Evolutionary conservation across 2,888 invertebrate genomes (phyloP).

Genomic region (Dicranocentrus wangi): DNA sequence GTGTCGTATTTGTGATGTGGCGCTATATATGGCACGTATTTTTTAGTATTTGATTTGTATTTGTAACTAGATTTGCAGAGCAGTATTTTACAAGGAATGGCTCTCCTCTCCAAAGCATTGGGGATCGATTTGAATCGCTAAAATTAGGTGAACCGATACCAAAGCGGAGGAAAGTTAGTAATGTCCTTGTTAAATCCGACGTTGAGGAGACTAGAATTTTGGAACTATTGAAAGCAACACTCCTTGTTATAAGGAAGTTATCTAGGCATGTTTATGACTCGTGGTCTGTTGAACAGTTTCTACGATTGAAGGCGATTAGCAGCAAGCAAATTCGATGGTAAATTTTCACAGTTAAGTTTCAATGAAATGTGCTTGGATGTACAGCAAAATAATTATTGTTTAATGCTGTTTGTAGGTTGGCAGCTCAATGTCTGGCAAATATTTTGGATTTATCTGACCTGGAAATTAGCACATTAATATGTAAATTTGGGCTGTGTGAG

Average conservation of each 20-base stretch:
- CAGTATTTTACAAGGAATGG: constrained; percentile 54
- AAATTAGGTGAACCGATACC: constrained; percentile 34
- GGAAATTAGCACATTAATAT: constrained; percentile 2
- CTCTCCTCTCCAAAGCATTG: constrained; percentile 47
- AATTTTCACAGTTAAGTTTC: neutral
- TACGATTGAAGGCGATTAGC: neutral
- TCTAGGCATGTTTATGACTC: constrained; percentile 34
- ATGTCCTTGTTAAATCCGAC: neutral
- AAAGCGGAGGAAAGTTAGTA: constrained; percentile 35
- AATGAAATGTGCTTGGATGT: neutral
- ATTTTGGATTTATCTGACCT: constrained; percentile 46
- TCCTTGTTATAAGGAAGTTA: constrained; percentile 52
- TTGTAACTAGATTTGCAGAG: constrained; percentile 58
- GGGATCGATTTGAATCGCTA: constrained; percentile 18
- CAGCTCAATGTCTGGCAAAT: constrained; percentile 34
- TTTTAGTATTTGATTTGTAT: neutral
- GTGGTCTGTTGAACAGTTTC: constrained; percentile 54
- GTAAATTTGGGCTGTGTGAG: constrained; percentile 6
- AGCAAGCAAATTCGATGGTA: constrained; percentile 52
- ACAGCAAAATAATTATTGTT: neutral
- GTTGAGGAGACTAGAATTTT: constrained; percentile 22
- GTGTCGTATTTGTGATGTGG: neutral
- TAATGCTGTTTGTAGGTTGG: constrained; percentile 8
- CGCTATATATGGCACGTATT: neutral
- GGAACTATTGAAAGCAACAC: constrained; percentile 35